These are phyloP conservation scores for Crotalus viridis DNA, from an alignment of 2,113 vertebrate genomes.

Conservation along the genomic window DNA sequence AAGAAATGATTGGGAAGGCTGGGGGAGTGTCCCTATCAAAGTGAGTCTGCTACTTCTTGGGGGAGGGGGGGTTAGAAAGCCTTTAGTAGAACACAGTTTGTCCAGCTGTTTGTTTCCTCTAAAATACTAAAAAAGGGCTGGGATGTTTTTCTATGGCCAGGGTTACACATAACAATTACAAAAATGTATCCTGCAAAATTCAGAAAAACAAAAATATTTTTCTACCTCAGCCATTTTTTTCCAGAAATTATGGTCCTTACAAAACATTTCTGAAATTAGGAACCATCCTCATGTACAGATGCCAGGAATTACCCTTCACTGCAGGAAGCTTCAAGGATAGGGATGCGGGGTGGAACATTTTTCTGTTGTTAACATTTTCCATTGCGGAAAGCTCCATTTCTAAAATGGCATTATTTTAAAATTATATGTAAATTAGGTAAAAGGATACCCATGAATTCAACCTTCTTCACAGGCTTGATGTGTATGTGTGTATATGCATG, in stretches of 20 bases:
- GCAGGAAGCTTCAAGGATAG: not conserved
- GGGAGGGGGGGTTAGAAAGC: not conserved
- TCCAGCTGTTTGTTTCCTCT: not conserved
- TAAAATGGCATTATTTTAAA: not conserved
- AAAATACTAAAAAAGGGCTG: not conserved
- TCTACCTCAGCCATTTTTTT: fast-evolving
- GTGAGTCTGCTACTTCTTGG: conserved; percentile 75
- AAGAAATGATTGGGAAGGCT: conserved; percentile 96
- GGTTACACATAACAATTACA: not conserved
- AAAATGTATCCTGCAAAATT: not conserved
- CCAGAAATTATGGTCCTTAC: not conserved
- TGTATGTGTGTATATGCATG: not conserved
- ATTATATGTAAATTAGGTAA: not conserved
- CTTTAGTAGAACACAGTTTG: not conserved
- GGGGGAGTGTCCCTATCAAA: conserved; percentile 97
- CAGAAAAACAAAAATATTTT: not conserved
- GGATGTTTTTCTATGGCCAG: not conserved
- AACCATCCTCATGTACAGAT: not conserved
- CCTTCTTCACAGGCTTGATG: not conserved
- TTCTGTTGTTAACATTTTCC: not conserved
- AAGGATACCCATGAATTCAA: not conserved
- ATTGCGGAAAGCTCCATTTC: not conserved
- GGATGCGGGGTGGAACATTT: not conserved
- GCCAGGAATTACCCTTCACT: not conserved
- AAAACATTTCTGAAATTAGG: not conserved